These are phyloP conservation scores for Pygoscelis adeliae DNA, from an alignment of 2,113 vertebrate genomes.

Conservation along the genomic window DNA sequence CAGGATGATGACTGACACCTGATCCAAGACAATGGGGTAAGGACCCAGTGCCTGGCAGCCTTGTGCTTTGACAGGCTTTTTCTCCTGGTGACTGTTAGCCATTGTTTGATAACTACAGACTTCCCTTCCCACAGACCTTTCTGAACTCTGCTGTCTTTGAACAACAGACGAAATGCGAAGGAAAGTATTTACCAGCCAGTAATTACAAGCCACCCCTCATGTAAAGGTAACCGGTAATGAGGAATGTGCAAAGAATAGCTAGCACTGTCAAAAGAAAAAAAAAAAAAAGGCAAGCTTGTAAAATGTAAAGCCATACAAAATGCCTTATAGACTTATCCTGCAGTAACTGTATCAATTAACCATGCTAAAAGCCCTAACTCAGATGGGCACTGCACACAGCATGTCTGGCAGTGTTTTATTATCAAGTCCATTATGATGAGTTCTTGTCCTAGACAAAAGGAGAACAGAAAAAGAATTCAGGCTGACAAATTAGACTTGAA, in stretches of 20 bases:
- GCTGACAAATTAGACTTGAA: slow-evolving; percentile 90
- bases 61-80: slow-evolving; percentile 65
- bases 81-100: slow-evolving; percentile 62
- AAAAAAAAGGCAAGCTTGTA: slow-evolving; percentile 43
- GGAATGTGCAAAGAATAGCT: slow-evolving; percentile 65
- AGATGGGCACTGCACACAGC: slow-evolving; percentile 75
- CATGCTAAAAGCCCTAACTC: slow-evolving; percentile 76
- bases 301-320: slow-evolving; percentile 71
- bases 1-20: slow-evolving; percentile 65
- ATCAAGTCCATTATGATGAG: slow-evolving; percentile 81
- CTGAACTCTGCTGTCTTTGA: slow-evolving; percentile 78
- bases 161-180: slow-evolving; percentile 41
- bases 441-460: slow-evolving; percentile 81
- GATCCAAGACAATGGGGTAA: slow-evolving; percentile 38
- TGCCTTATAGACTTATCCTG: slow-evolving; percentile 76
- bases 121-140: slow-evolving; percentile 76
- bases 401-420: slow-evolving; percentile 80
- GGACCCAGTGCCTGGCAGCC: not conserved
- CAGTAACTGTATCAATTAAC: slow-evolving; percentile 85
- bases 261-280: slow-evolving; percentile 42
- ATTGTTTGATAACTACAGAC: slow-evolving; percentile 70
- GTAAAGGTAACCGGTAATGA: slow-evolving; percentile 77
- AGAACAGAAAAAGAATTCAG: slow-evolving; percentile 85
- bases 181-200: slow-evolving; percentile 76
- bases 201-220: slow-evolving; percentile 74